Evolutionary conservation across 2,888 invertebrate genomes (phyloP).

Genomic region (Liodrosophila aerea): DNA sequence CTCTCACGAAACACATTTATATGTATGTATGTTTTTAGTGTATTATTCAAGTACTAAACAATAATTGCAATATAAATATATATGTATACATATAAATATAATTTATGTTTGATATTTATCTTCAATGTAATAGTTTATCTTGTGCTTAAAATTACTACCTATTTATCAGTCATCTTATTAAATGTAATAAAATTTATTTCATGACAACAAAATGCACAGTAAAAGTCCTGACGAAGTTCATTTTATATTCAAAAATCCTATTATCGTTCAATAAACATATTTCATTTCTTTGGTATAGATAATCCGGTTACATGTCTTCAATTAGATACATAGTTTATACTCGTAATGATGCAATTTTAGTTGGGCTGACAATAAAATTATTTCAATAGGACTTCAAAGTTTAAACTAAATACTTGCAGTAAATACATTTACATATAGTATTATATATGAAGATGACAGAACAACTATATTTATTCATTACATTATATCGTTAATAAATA

Average conservation of each 20-base stretch:
- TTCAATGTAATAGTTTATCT: conserved; percentile 21
- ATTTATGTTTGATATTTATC: conserved; percentile 11
- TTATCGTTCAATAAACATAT: conserved; percentile 53
- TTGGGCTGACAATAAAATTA: no score
- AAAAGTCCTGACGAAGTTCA: conserved; percentile 7
- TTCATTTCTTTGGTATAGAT: neutral
- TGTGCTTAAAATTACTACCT: conserved; percentile 52
- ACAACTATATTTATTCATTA: no score
- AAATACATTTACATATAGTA: no score
- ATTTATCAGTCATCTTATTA: conserved; percentile 50
- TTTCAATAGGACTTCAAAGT: no score
- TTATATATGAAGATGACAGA: no score
- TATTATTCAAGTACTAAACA: no score
- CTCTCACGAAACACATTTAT: conserved; percentile 26
- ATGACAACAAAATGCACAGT: conserved; percentile 14
- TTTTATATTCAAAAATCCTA: conserved; percentile 12
- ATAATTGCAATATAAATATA: conserved; percentile 10
- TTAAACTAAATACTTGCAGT: no score
- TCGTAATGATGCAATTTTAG: no score
- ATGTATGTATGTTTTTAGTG: conserved; percentile 26
- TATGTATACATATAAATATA: conserved; percentile 29
- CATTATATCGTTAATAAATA: no score
- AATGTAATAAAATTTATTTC: conserved; percentile 9
- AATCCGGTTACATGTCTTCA: no score
- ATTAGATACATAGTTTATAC: no score